A percentile compares a stretch with the other conserved stretches of the same genome.
Conservation (phyloP, 2,888 invertebrate species). For the Odontocerum albicorne region DNA sequence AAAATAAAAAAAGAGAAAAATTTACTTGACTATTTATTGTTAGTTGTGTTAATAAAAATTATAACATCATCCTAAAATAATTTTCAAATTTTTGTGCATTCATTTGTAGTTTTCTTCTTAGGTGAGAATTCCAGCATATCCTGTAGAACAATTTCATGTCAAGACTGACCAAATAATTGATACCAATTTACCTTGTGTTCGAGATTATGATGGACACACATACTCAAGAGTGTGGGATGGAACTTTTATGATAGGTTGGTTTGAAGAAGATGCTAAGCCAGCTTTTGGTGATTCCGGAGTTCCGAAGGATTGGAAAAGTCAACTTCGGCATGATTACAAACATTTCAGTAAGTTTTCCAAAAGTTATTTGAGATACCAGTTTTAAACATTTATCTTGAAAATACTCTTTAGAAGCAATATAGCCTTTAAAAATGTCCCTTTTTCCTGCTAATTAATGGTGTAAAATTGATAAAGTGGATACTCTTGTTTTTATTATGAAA, state of each 20-base stretch:
- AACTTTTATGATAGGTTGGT: constrained; percentile 65
- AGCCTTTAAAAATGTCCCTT: too few species aligned
- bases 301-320: constrained; percentile 53
- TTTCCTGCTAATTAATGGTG: too few species aligned
- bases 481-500: too few species aligned
- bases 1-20: too few species aligned
- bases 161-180: constrained; percentile 54
- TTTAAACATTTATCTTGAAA: too few species aligned
- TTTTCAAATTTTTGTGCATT: background rate
- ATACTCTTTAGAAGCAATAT: too few species aligned
- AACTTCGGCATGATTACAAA: constrained; percentile 59
- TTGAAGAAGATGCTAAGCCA: constrained; percentile 65
- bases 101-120: constrained; percentile 11
- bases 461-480: too few species aligned
- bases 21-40: too few species aligned
- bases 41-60: background rate
- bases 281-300: constrained; percentile 56
- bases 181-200: constrained; percentile 54
- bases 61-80: too few species aligned
- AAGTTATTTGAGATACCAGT: too few species aligned
- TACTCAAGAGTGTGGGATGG: constrained; percentile 64
- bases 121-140: constrained; percentile 67
- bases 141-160: constrained; percentile 70
- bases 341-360: constrained; percentile 59
- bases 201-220: constrained; percentile 67